These are phyloP conservation scores for Macroglossus sobrinus DNA, from an alignment of 2,113 vertebrate genomes.

Conservation along the genomic window DNA sequence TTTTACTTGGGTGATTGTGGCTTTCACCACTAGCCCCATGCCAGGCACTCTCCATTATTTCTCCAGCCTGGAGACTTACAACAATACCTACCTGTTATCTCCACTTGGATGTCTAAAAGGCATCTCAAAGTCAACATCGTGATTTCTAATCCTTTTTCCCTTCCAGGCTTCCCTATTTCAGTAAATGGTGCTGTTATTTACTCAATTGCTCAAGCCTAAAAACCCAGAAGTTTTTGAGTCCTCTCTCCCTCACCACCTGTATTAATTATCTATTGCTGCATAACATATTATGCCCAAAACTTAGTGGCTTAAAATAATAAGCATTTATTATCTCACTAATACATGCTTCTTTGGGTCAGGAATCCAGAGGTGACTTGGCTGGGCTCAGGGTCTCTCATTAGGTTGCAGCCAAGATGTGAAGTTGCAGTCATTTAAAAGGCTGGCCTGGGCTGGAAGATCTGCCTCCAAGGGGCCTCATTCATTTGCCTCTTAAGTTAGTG, in stretches of 20 bases:
- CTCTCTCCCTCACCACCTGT: not conserved
- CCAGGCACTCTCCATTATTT: not conserved
- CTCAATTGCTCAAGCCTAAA: not conserved
- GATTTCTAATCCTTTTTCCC: not conserved
- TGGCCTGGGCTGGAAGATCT: not conserved
- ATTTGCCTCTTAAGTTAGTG: not conserved
- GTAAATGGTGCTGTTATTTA: not conserved
- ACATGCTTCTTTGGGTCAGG: not conserved
- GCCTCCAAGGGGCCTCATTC: not conserved
- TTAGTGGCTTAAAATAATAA: not conserved
- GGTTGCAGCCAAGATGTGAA: not conserved
- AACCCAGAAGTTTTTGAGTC: not conserved
- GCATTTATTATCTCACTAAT: not conserved
- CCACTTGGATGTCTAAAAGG: not conserved
- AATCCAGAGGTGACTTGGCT: not conserved
- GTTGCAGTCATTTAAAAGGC: not conserved
- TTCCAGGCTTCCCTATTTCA: not conserved
- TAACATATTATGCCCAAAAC: not conserved
- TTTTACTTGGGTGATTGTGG: not conserved
- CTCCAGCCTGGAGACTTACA: not conserved
- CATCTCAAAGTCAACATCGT: not conserved
- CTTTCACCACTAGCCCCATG: not conserved
- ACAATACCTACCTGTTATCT: too few species aligned
- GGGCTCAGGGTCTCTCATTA: not conserved
- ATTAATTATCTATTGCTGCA: not conserved